These are phyloP conservation scores for Augochlorella aurata DNA, from an alignment of 2,888 invertebrate species.

Conservation along the genomic window DNA sequence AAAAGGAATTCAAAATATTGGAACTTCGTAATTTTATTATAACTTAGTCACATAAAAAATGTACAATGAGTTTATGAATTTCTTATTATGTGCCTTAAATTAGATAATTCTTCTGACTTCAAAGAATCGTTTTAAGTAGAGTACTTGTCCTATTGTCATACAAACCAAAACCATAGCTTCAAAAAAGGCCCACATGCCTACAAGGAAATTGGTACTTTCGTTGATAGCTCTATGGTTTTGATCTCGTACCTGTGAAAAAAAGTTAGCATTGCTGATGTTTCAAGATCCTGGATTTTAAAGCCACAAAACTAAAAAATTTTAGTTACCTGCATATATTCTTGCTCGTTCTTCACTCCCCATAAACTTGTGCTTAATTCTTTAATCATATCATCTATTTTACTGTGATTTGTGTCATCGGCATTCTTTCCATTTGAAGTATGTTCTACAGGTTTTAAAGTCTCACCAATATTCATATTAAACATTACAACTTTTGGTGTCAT, in stretches of 20 bases:
- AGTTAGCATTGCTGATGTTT: not conserved
- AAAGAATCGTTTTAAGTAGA: constrained; percentile 99
- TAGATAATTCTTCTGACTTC: constrained; percentile 99
- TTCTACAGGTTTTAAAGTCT: constrained; percentile 83
- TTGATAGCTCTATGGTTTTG: constrained; percentile 98
- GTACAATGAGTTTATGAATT: constrained; percentile 61
- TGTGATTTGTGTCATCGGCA: constrained; percentile 84
- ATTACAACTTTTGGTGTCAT: constrained; percentile 99
- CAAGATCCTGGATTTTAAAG: not conserved
- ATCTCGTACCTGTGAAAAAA: constrained; percentile 89
- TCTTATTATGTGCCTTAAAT: constrained; percentile 70
- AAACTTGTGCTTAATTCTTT: constrained; percentile 95
- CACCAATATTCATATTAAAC: constrained; percentile 98
- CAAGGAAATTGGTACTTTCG: constrained; percentile 98
- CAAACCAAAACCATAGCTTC: constrained; percentile 97
- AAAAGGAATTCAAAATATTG: constrained; percentile 42
- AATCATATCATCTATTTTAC: constrained; percentile 98
- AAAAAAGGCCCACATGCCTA: constrained; percentile 99
- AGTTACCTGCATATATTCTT: constrained; percentile 97
- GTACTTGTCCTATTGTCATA: constrained; percentile 98
- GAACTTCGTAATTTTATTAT: constrained; percentile 62
- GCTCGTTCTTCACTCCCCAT: constrained; percentile 98
- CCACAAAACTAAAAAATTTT: not conserved
- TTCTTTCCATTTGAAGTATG: constrained; percentile 83
- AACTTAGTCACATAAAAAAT: constrained; percentile 70